Evolutionary conservation across 1,140 invertebrate genomes (phyloP).

Genomic region (Bombus confusus): DNA sequence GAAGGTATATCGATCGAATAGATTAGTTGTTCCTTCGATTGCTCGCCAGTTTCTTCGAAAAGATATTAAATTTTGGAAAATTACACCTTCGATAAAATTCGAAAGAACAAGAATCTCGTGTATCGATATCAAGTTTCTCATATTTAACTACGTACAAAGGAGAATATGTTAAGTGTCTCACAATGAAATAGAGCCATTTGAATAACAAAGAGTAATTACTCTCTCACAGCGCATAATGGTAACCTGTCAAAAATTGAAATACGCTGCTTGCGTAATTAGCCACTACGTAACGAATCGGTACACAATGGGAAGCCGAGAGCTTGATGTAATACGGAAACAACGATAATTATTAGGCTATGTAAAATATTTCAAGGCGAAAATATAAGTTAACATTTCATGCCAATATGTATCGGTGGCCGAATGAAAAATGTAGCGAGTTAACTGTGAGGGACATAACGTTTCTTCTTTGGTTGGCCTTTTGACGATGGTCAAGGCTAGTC

Average conservation of each 20-base stretch:
- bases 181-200: not conserved
- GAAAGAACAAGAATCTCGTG: not conserved
- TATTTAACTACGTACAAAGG: not conserved
- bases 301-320: not conserved
- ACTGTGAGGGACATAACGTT: constrained; percentile 48
- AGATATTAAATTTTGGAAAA: not conserved
- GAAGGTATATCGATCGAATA: not conserved
- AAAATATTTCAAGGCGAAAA: constrained; percentile 47
- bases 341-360: constrained; percentile 33
- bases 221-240: not conserved
- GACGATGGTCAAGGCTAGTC: constrained; percentile 61
- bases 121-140: not conserved
- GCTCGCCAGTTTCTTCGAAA: too few species aligned
- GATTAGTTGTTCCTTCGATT: not conserved
- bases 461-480: constrained; percentile 58
- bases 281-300: not conserved
- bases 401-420: constrained; percentile 8
- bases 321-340: not conserved
- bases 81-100: too few species aligned
- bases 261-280: not conserved
- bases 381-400: constrained; percentile 15
- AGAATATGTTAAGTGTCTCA: not conserved
- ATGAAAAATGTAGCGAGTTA: constrained; percentile 56
- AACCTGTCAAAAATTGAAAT: not conserved
- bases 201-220: not conserved